Percentiles rank a stretch among this genome's conserved stretches.
These are phyloP conservation scores for Microctenopoma steveboyesi DNA, from an alignment of 2,797 vertebrate species.

Conservation along the genomic window DNA sequence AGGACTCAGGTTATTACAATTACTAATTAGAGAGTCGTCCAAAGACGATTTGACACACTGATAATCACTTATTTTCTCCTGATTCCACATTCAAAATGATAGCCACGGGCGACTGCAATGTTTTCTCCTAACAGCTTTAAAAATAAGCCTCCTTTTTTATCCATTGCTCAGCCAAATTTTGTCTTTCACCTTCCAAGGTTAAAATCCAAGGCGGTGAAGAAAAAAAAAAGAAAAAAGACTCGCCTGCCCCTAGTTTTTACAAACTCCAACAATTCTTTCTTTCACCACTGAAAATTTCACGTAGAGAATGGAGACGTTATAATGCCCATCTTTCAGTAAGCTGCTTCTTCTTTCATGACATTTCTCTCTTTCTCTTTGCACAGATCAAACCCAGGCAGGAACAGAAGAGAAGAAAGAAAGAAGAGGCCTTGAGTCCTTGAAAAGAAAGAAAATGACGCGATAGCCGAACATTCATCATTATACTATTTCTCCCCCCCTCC, in stretches of 20 bases:
- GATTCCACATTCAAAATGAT: constrained; percentile 48
- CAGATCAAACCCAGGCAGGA: constrained; percentile 12
- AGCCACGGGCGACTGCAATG: constrained; percentile 6
- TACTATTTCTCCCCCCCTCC: neutral
- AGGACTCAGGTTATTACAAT: constrained; percentile 77
- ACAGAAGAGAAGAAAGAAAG: constrained; percentile 19
- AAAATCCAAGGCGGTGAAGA: neutral
- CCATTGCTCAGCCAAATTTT: constrained; percentile 2
- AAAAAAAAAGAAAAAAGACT: neutral
- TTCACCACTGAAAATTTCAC: constrained; percentile 22
- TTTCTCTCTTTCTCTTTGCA: constrained; percentile 22
- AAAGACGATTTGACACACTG: constrained; percentile 34
- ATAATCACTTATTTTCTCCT: constrained; percentile 69
- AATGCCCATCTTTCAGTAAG: constrained; percentile 17
- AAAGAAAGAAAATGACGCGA: constrained; percentile 28
- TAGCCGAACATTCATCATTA: constrained; percentile 29
- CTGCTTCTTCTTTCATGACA: constrained; percentile 19
- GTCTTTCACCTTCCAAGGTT: constrained; percentile 56
- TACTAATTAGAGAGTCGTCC: constrained; percentile 73
- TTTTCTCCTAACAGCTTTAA: constrained; percentile 39
- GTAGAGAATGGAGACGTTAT: constrained; percentile 12
- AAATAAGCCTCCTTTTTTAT: constrained; percentile 19
- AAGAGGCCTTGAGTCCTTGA: constrained; percentile 29
- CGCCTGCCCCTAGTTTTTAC: neutral
- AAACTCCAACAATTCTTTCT: constrained; percentile 39